A percentile compares a stretch with the other conserved stretches of the same genome.
These are phyloP conservation scores for Piscicola geometra DNA, from an alignment of 2,888 invertebrate species.

Conservation along the genomic window DNA sequence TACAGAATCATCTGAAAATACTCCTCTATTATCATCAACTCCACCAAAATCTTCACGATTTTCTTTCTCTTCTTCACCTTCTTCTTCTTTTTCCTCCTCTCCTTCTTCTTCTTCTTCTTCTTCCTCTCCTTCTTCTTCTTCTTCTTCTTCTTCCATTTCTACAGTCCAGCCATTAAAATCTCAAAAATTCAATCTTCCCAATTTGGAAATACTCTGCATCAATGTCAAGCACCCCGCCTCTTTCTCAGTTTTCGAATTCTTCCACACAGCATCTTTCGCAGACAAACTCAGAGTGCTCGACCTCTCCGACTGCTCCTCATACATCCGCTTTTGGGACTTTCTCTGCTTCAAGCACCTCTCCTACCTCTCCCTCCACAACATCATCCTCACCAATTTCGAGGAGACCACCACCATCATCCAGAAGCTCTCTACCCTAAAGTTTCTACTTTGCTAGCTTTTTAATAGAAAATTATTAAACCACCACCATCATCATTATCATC, in stretches of 20 bases:
- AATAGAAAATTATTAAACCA: background rate
- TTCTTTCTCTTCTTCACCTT: too few species aligned
- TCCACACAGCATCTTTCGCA: conserved; percentile 3
- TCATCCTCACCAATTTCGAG: conserved; percentile 1
- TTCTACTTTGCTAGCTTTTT: background rate
- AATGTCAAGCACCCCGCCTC: conserved; percentile 8
- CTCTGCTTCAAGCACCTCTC: background rate
- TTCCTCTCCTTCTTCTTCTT: too few species aligned
- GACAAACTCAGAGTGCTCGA: conserved; percentile 5
- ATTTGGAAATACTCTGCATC: background rate
- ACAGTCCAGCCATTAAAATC: background rate
- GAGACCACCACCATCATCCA: conserved; percentile 3
- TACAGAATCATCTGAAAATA: too few species aligned
- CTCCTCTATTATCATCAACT: too few species aligned
- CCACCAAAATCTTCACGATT: too few species aligned
- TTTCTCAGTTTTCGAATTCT: background rate
- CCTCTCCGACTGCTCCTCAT: conserved; percentile 4
- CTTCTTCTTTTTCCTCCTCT: too few species aligned
- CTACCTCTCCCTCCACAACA: conserved; percentile 12
- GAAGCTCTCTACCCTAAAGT: background rate
- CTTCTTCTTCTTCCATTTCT: too few species aligned
- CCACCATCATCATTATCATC: background rate
- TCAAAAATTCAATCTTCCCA: background rate
- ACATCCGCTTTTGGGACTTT: background rate
- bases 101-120: too few species aligned